Evolutionary conservation across 2,888 invertebrate genomes (phyloP).

Genomic region (Drosophila crucigera): DNA sequence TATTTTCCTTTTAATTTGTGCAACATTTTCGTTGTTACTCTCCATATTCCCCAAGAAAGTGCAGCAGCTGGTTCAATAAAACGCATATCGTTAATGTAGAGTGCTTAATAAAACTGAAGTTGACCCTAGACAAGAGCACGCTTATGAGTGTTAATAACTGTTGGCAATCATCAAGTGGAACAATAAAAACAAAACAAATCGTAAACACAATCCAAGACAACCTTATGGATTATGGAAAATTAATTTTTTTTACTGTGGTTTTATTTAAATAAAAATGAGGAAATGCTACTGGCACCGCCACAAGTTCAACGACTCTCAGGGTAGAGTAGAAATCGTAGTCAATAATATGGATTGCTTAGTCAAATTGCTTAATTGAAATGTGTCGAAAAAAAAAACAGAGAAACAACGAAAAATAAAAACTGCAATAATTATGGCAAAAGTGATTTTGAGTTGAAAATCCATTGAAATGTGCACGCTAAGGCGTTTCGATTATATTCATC

Average conservation of each 20-base stretch:
- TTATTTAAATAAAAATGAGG: constrained; percentile 72
- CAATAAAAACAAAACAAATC: constrained; percentile 46
- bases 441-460: constrained; percentile 59
- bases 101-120: background rate
- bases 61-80: constrained; percentile 39
- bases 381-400: constrained; percentile 54
- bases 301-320: constrained; percentile 71
- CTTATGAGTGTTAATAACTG: constrained; percentile 40
- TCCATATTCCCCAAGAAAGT: constrained; percentile 12
- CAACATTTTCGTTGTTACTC: constrained; percentile 8
- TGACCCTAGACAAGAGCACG: constrained; percentile 10
- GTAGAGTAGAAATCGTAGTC: constrained; percentile 10
- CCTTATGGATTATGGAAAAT: constrained; percentile 52
- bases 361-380: constrained; percentile 77
- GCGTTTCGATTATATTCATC: constrained; percentile 36
- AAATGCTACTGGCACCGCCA: constrained; percentile 55
- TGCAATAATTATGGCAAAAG: constrained; percentile 67
- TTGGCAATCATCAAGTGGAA: constrained; percentile 58
- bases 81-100: constrained; percentile 27
- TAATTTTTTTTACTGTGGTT: constrained; percentile 30
- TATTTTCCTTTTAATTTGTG: background rate
- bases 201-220: constrained; percentile 24
- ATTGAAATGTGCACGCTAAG: constrained; percentile 57
- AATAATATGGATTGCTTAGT: constrained; percentile 33
- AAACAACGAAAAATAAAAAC: constrained; percentile 45